These are phyloP conservation scores for Erebia palarica DNA, from an alignment of 2,888 invertebrate species.

Conservation along the genomic window DNA sequence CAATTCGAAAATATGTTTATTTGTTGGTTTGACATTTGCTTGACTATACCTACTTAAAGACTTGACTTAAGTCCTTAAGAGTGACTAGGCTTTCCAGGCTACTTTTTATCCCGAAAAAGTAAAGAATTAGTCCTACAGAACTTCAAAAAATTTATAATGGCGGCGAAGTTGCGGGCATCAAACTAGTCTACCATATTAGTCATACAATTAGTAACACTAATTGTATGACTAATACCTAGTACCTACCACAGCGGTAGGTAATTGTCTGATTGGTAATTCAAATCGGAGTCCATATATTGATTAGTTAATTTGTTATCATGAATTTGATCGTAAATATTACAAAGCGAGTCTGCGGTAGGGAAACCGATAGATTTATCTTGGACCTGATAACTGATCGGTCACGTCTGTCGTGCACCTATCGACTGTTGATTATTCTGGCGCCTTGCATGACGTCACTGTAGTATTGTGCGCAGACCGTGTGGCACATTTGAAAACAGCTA, in stretches of 20 bases:
- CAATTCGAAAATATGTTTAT: no score
- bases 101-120: no score
- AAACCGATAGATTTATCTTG: conserved; percentile 60
- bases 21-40: no score
- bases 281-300: conserved; percentile 21
- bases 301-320: conserved; percentile 32
- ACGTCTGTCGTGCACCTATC: conserved; percentile 54
- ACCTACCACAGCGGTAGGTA: conserved; percentile 6
- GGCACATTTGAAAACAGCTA: conserved; percentile 41
- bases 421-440: conserved; percentile 63
- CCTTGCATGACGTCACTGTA: conserved; percentile 63
- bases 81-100: no score
- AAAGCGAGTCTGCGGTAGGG: conserved; percentile 70
- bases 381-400: conserved; percentile 73
- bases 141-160: no score
- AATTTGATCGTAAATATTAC: conserved; percentile 40
- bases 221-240: conserved; percentile 2
- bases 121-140: no score
- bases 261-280: conserved; percentile 7
- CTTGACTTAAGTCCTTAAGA: no score
- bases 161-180: not conserved
- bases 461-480: conserved; percentile 42
- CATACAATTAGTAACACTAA: not conserved
- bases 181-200: no score
- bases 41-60: no score